Percentiles rank a stretch among this genome's conserved stretches.
These are phyloP conservation scores for Cydia fagiglandana DNA, from an alignment of 1,140 invertebrate species.

Conservation along the genomic window DNA sequence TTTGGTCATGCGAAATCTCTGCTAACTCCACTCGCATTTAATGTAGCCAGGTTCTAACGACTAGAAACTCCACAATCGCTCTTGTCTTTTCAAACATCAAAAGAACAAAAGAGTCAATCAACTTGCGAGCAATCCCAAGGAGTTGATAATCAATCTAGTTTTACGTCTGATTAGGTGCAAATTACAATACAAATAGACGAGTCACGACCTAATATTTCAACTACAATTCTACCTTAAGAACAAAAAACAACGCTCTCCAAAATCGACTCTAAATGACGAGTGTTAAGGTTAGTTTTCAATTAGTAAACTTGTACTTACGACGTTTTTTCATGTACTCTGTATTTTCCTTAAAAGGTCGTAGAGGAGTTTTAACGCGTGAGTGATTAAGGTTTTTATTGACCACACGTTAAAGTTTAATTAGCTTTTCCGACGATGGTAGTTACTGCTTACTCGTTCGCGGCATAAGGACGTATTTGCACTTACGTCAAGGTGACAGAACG, in stretches of 20 bases:
- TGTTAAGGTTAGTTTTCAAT: slow-evolving; percentile 16
- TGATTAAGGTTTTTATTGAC: slow-evolving; percentile 46
- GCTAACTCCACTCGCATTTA: not conserved
- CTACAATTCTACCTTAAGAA: not conserved
- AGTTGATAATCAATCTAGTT: slow-evolving; percentile 74
- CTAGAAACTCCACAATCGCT: slow-evolving; percentile 47
- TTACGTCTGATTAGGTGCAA: slow-evolving; percentile 76
- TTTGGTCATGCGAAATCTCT: not conserved
- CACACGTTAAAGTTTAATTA: slow-evolving; percentile 44
- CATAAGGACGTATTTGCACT: slow-evolving; percentile 67
- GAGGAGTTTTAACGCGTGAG: slow-evolving; percentile 36
- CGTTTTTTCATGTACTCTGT: not conserved
- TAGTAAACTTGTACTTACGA: not conserved
- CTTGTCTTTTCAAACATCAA: slow-evolving; percentile 50
- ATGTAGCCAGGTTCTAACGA: slow-evolving; percentile 33
- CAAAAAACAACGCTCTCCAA: not conserved
- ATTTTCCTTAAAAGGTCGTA: slow-evolving; percentile 39
- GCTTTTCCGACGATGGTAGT: slow-evolving; percentile 31
- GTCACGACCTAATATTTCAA: slow-evolving; percentile 57
- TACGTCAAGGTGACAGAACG: slow-evolving; percentile 77
- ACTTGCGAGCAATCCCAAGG: slow-evolving; percentile 48
- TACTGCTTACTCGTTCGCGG: slow-evolving; percentile 40
- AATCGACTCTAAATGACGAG: not conserved
- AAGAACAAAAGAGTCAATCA: slow-evolving; percentile 60
- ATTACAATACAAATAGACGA: slow-evolving; percentile 74